Percentiles rank a stretch among this genome's conserved stretches.
Evolutionary conservation across 1,140 invertebrate genomes (phyloP).

Genomic region (Argopecten irradians): DNA sequence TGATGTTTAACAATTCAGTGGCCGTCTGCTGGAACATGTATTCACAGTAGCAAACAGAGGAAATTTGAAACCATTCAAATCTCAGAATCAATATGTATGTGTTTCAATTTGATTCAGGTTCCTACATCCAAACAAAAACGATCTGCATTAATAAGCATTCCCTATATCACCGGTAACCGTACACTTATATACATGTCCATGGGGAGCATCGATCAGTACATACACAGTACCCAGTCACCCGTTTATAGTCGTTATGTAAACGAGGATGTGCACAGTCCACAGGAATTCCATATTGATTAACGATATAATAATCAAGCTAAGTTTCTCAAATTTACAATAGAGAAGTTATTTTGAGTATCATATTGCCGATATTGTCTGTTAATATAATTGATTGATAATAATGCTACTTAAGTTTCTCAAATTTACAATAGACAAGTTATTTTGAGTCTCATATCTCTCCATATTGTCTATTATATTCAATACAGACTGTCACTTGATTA

Average conservation of each 20-base stretch:
- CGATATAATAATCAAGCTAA: not conserved
- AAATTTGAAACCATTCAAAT: no score
- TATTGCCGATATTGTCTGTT: not conserved
- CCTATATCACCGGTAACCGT: not conserved
- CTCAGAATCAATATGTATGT: not conserved
- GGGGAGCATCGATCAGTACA: constrained; percentile 12
- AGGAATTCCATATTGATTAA: not conserved
- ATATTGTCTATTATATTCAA: not conserved
- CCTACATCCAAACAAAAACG: not conserved
- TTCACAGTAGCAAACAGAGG: no score
- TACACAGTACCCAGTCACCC: not conserved
- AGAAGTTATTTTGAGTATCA: not conserved
- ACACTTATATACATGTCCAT: not conserved
- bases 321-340: not conserved
- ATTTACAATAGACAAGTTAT: not conserved
- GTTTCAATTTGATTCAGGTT: not conserved
- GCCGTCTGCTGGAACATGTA: no score
- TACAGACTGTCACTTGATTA: not conserved
- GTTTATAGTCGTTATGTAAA: not conserved
- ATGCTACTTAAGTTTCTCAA: not conserved
- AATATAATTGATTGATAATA: no score
- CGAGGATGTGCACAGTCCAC: not conserved
- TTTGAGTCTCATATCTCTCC: not conserved
- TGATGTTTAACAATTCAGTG: no score
- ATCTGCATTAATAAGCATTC: not conserved